These are phyloP conservation scores for Stenopsyche tienmushanensis DNA, from an alignment of 1,140 invertebrate species.

Conservation along the genomic window DNA sequence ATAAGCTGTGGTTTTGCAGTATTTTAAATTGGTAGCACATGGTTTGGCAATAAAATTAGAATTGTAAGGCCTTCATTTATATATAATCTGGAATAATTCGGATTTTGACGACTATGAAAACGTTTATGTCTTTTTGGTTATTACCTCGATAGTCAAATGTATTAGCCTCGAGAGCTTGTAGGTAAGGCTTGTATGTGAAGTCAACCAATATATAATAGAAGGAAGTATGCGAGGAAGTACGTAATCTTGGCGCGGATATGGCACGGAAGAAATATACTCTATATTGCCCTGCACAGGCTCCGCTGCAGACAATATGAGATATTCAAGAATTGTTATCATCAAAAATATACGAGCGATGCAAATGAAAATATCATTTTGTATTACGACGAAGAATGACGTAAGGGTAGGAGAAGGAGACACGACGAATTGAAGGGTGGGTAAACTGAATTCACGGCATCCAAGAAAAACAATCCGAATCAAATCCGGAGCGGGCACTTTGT, in stretches of 20 bases:
- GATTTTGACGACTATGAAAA: neutral
- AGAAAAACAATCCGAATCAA: slow-evolving; percentile 19
- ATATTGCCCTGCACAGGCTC: neutral
- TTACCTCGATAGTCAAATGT: neutral
- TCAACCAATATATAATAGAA: too few relatives aligned
- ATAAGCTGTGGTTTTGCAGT: too few relatives aligned
- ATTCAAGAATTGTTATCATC: slow-evolving; percentile 28
- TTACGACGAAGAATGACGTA: neutral
- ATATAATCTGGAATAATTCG: too few relatives aligned
- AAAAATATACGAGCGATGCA: slow-evolving; percentile 21
- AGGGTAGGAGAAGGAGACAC: neutral
- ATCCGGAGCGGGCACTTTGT: slow-evolving; percentile 6
- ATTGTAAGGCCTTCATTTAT: too few relatives aligned
- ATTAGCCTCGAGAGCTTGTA: too few relatives aligned
- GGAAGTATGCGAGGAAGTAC: too few relatives aligned
- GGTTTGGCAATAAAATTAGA: too few relatives aligned
- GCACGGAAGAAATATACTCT: slow-evolving; percentile 1
- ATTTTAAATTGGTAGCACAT: too few relatives aligned
- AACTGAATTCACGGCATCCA: too few relatives aligned
- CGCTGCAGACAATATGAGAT: neutral
- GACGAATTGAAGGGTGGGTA: too few relatives aligned
- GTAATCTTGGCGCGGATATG: neutral
- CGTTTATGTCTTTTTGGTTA: neutral
- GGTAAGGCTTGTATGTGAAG: neutral
- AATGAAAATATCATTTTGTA: slow-evolving; percentile 30